Percentiles rank a stretch among this genome's conserved stretches.
Conservation (phyloP, 2,797 vertebrate genomes). For the Oceanodroma leucorhoa region DNA sequence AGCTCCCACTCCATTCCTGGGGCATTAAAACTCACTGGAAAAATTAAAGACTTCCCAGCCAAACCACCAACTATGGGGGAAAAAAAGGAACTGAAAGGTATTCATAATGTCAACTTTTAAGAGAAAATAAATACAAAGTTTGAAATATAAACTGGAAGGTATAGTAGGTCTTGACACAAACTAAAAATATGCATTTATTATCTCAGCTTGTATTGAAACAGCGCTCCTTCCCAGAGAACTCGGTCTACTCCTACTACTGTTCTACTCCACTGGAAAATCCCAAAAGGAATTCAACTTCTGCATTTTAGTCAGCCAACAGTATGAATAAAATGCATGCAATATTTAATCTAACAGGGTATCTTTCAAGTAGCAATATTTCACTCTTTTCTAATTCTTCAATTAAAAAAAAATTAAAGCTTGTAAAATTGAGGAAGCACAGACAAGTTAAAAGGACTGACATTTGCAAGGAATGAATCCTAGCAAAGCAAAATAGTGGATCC, state of each 20-base stretch:
- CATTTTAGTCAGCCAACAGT: neutral
- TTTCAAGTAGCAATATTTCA: neutral
- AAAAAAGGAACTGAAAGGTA: neutral
- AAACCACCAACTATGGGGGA: neutral
- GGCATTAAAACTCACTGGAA: neutral
- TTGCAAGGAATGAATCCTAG: neutral
- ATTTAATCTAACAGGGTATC: neutral
- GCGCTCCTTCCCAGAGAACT: neutral
- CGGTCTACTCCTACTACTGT: neutral
- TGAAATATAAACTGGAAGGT: neutral
- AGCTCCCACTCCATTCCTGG: neutral
- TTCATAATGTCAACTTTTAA: neutral
- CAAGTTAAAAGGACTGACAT: neutral
- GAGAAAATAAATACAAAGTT: neutral
- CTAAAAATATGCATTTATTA: neutral
- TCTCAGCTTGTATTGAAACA: neutral
- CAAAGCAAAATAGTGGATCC: neutral
- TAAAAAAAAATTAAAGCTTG: neutral
- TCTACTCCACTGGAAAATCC: neutral
- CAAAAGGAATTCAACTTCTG: neutral
- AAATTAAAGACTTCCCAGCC: neutral
- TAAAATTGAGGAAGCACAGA: neutral
- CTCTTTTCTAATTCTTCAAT: neutral
- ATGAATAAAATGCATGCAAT: neutral
- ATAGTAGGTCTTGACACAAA: neutral